Conservation (phyloP, 2,797 vertebrate species). For the Sparidentex hasta region DNA sequence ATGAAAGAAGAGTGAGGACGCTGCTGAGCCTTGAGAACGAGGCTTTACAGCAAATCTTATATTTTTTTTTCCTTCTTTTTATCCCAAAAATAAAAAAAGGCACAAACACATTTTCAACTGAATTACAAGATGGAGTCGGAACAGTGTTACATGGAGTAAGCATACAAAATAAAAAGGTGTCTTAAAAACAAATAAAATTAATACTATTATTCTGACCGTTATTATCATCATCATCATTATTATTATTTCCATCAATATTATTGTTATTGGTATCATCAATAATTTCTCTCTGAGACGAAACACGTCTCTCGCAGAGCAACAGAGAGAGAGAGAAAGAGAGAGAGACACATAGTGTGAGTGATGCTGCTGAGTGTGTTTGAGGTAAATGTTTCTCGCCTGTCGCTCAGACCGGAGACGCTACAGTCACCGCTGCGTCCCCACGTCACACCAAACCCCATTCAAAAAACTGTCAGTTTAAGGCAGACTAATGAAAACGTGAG, state of each 20-base stretch:
- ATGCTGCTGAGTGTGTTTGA: conserved; percentile 63
- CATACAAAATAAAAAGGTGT: conserved; percentile 75
- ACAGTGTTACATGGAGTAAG: conserved; percentile 74
- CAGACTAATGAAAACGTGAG: too few relatives aligned
- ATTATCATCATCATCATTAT: conserved; percentile 58
- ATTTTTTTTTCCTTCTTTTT: conserved; percentile 41
- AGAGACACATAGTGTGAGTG: conserved; percentile 42
- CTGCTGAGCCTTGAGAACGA: conserved; percentile 41
- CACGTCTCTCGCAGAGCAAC: conserved; percentile 35
- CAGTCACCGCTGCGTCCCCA: not conserved
- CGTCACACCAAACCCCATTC: not conserved
- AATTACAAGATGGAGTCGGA: conserved; percentile 72
- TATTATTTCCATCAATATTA: conserved; percentile 68
- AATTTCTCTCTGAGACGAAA: conserved; percentile 61
- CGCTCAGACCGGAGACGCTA: conserved; percentile 14
- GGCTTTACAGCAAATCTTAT: conserved; percentile 39
- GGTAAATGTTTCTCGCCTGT: conserved; percentile 69
- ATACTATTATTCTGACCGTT: conserved; percentile 80
- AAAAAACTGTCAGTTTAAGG: not conserved
- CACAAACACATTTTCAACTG: conserved; percentile 75
- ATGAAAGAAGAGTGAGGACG: conserved; percentile 26
- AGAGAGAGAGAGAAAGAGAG: conserved; percentile 37
- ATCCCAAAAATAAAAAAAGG: conserved; percentile 76
- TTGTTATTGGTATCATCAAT: conserved; percentile 63
- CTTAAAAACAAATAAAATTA: conserved; percentile 79